Percentiles rank a stretch among this genome's conserved stretches.
phyloP scores from a whole-genome alignment of 2,888 invertebrate genomes.

The Agrochola lota region DNA sequence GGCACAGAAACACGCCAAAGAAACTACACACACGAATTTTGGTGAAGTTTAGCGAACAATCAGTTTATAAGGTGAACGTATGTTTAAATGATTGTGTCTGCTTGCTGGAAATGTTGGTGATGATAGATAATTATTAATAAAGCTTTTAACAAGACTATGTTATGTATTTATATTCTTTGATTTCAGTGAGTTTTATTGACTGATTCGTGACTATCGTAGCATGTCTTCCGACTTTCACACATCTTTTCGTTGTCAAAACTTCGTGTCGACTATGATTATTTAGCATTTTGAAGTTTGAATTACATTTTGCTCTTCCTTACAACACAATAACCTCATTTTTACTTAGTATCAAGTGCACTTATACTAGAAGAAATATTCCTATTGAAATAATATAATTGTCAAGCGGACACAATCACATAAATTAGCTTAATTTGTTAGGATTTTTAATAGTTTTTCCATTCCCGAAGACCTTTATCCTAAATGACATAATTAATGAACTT shows the following conservation, averaged over 20 bases:
- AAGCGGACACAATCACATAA: conserved; percentile 62
- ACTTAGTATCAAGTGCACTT: conserved; percentile 61
- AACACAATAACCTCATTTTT: conserved; percentile 52
- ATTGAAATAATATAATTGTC: conserved; percentile 45
- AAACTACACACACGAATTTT: conserved; percentile 95
- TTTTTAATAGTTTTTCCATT: conserved; percentile 59
- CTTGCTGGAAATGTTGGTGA: conserved; percentile 40
- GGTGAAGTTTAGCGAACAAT: conserved; percentile 92
- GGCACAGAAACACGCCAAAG: conserved; percentile 96
- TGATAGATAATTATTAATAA: conserved; percentile 50
- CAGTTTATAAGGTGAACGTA: conserved; percentile 37
- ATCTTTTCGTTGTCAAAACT: background rate
- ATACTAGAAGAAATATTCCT: conserved; percentile 55
- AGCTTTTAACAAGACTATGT: conserved; percentile 45
- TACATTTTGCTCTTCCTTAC: conserved; percentile 16
- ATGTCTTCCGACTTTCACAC: conserved; percentile 26
- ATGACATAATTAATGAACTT: conserved; percentile 22
- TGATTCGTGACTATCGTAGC: conserved; percentile 28
- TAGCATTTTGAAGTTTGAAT: conserved; percentile 7
- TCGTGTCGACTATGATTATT: background rate
- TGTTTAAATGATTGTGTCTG: conserved; percentile 65
- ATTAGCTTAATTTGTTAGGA: conserved; percentile 64
- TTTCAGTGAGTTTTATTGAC: conserved; percentile 44
- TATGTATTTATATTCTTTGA: conserved; percentile 22
- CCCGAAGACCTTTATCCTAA: conserved; percentile 50